Conservation (phyloP, 2,888 invertebrate genomes). For the Sturmia bella region DNA sequence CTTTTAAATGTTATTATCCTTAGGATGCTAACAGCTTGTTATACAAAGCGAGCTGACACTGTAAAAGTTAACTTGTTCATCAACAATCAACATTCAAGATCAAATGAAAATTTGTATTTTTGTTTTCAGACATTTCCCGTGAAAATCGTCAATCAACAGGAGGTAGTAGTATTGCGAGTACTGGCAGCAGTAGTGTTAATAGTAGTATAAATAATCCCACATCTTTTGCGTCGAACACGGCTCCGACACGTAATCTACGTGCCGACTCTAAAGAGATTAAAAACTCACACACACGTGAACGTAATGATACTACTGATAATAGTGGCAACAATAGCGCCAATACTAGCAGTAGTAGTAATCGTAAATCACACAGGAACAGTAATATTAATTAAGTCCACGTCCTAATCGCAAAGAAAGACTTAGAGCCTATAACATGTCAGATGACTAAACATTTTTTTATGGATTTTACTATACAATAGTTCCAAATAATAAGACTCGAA, state of each 20-base stretch:
- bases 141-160: conserved; percentile 77
- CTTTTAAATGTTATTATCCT: too few relatives aligned
- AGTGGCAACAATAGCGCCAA: conserved; percentile 73
- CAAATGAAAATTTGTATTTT: neutral
- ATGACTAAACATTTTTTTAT: conserved; percentile 33
- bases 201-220: conserved; percentile 72
- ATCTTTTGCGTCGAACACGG: conserved; percentile 65
- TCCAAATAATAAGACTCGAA: conserved; percentile 50
- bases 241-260: conserved; percentile 65
- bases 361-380: conserved; percentile 79
- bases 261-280: conserved; percentile 67
- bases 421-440: conserved; percentile 30
- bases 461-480: conserved; percentile 48
- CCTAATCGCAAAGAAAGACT: conserved; percentile 53
- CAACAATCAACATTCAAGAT: too few relatives aligned
- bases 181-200: conserved; percentile 72
- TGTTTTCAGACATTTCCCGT: conserved; percentile 73
- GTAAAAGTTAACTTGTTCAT: too few relatives aligned
- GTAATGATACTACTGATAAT: conserved; percentile 75
- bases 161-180: conserved; percentile 72
- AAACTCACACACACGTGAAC: conserved; percentile 73
- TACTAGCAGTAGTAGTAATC: conserved; percentile 75
- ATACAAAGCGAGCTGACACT: too few relatives aligned
- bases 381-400: conserved; percentile 71
- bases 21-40: too few relatives aligned